These are phyloP conservation scores for Corythornis vintsioides DNA, from an alignment of 2,113 vertebrate genomes.

Conservation along the genomic window DNA sequence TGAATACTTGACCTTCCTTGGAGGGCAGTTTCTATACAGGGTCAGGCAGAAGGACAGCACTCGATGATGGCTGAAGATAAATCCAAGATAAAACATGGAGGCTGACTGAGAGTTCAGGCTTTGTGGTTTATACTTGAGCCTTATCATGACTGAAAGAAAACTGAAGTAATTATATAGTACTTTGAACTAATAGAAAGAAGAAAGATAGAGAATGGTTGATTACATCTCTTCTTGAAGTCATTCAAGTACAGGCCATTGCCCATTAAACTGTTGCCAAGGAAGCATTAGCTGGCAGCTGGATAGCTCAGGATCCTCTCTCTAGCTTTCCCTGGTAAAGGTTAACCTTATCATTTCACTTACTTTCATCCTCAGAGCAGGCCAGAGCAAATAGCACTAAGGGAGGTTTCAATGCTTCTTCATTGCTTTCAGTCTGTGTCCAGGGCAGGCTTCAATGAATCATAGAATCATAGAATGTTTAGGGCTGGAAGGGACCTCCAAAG, in stretches of 20 bases:
- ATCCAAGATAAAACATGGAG: neutral
- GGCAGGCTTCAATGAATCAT: neutral
- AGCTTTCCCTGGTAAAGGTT: neutral
- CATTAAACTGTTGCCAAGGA: slow-evolving; percentile 4
- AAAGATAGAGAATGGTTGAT: slow-evolving; percentile 36
- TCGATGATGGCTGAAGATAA: slow-evolving; percentile 54
- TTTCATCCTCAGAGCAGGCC: neutral
- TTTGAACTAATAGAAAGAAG: slow-evolving; percentile 57
- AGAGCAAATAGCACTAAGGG: neutral
- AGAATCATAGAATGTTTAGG: too few relatives aligned
- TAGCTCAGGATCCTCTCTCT: neutral
- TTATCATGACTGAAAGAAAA: slow-evolving; percentile 34
- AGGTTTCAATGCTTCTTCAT: neutral
- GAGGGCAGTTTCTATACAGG: neutral
- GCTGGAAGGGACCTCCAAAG: too few relatives aligned
- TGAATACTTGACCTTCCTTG: slow-evolving; percentile 21
- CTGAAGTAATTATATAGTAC: slow-evolving; percentile 48
- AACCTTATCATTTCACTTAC: neutral
- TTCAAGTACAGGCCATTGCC: slow-evolving; percentile 5
- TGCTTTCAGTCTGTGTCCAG: neutral
- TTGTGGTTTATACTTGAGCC: neutral
- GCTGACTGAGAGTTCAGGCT: neutral
- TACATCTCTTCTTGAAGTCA: slow-evolving; percentile 26
- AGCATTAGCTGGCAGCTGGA: neutral
- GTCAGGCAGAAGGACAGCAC: slow-evolving; percentile 36